A percentile compares a stretch with the other conserved stretches of the same genome.
Evolutionary conservation across 2,113 vertebrate genomes (phyloP).

Genomic region (Donacobius atricapilla): DNA sequence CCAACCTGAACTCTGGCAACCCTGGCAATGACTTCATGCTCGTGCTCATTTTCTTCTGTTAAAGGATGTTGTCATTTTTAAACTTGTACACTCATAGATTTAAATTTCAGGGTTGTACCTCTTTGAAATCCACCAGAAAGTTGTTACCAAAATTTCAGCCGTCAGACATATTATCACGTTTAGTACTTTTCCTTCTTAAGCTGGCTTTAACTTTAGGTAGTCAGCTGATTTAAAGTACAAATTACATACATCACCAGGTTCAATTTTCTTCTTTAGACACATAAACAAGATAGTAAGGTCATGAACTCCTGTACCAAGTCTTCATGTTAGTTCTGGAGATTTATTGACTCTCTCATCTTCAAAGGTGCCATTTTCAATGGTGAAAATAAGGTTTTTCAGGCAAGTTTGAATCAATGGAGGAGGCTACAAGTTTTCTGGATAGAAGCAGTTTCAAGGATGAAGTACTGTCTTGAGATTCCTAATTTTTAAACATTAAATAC

Average conservation of each 20-base stretch:
- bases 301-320: background rate
- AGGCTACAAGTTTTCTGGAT: background rate
- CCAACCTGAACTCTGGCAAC: background rate
- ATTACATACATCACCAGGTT: background rate
- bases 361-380: background rate
- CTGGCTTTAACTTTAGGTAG: background rate
- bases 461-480: background rate
- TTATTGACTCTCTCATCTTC: background rate
- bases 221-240: background rate
- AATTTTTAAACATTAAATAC: background rate
- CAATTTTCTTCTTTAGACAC: background rate
- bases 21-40: background rate
- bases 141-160: background rate
- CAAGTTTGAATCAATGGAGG: background rate
- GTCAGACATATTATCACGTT: background rate
- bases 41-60: background rate
- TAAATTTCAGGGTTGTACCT: background rate
- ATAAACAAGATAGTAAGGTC: background rate
- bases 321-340: background rate
- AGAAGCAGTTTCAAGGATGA: background rate
- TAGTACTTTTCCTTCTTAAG: background rate
- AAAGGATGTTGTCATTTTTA: background rate
- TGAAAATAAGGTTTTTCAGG: background rate
- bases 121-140: background rate
- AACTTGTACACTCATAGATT: background rate